These are phyloP conservation scores for Typhlichthys subterraneus DNA, from an alignment of 2,797 vertebrate genomes.

Conservation along the genomic window DNA sequence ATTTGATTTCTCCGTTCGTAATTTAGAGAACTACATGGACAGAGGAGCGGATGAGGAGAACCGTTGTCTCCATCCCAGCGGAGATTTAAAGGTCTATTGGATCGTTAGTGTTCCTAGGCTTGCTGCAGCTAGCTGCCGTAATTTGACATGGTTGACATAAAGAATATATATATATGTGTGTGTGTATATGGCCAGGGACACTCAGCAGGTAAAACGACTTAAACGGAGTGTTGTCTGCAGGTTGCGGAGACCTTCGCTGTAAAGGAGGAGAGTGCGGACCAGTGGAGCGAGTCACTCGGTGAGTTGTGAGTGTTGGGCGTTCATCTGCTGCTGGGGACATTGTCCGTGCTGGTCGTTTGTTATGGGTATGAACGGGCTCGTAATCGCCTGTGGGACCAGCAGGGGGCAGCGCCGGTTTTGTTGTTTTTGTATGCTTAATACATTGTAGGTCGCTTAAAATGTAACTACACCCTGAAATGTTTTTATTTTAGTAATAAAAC, in stretches of 20 bases:
- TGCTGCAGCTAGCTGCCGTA: too few species aligned
- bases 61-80: conserved; percentile 42
- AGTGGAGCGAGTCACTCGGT: conserved; percentile 48
- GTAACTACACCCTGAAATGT: too few species aligned
- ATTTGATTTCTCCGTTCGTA: background rate
- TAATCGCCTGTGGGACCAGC: background rate
- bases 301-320: conserved; percentile 14
- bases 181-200: too few species aligned
- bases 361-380: background rate
- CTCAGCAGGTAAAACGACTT: too few species aligned
- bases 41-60: conserved; percentile 43
- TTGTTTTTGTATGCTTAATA: too few species aligned
- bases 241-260: conserved; percentile 55
- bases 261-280: conserved; percentile 77
- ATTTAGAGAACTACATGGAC: conserved; percentile 64
- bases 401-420: too few species aligned
- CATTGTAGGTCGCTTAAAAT: too few species aligned
- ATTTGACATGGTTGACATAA: too few species aligned
- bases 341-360: background rate
- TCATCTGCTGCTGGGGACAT: too few species aligned
- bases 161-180: too few species aligned
- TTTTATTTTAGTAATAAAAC: too few species aligned
- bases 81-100: conserved; percentile 54
- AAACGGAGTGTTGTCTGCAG: conserved; percentile 23
- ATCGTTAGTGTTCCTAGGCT: too few species aligned